A percentile compares a stretch with the other conserved stretches of the same genome.
These are phyloP conservation scores for Gryllus longicercus DNA, from an alignment of 2,888 invertebrate species.

Conservation along the genomic window DNA sequence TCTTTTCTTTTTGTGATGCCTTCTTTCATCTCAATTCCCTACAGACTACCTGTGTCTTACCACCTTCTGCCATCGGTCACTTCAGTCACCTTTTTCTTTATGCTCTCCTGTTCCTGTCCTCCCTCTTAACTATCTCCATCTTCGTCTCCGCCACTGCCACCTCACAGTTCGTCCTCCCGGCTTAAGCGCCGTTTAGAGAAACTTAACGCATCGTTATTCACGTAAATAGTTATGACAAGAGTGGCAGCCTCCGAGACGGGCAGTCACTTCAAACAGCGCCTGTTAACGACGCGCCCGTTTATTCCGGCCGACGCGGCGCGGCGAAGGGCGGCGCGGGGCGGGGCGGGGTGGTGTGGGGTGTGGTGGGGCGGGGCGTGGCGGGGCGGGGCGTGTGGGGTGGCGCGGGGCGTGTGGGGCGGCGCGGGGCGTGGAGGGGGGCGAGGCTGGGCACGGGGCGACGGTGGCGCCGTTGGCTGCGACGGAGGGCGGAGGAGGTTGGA, in stretches of 20 bases:
- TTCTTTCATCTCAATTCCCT: too few species aligned
- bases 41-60: too few species aligned
- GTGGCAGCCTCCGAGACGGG: neutral
- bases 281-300: neutral
- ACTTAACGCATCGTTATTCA: constrained; percentile 17
- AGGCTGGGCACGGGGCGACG: too few species aligned
- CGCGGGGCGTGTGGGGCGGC: too few species aligned
- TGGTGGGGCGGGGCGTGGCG: too few species aligned
- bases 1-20: too few species aligned
- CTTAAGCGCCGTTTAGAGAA: neutral
- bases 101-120: neutral
- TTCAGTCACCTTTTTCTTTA: neutral
- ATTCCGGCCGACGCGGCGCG: neutral
- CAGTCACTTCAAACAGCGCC: neutral
- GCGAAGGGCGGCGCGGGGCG: neutral
- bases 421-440: too few species aligned
- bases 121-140: neutral
- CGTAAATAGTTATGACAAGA: constrained; percentile 11
- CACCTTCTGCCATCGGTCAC: too few species aligned
- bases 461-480: neutral
- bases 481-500: neutral
- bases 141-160: neutral
- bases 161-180: neutral
- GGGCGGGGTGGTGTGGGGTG: neutral
- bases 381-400: too few species aligned